Percentiles rank a stretch among this genome's conserved stretches.
Evolutionary conservation across 2,797 vertebrate genomes (phyloP).

Genomic region (Ambastaia sidthimunki): DNA sequence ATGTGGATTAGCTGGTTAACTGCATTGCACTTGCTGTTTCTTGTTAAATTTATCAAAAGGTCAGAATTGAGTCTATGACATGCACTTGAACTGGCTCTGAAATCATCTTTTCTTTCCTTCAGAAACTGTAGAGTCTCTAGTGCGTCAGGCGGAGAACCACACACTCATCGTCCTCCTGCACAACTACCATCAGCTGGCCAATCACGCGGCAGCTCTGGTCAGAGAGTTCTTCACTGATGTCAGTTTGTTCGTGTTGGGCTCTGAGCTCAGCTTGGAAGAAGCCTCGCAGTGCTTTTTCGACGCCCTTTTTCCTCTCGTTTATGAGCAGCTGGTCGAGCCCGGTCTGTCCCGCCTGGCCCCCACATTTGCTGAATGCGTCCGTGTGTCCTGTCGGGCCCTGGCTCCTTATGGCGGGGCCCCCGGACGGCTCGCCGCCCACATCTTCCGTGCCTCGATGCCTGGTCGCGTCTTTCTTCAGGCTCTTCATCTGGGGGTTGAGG

Average conservation of each 20-base stretch:
- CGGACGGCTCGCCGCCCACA: constrained; percentile 71
- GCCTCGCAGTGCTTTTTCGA: constrained; percentile 85
- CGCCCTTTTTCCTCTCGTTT: constrained; percentile 84
- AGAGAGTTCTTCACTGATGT: constrained; percentile 86
- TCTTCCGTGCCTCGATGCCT: constrained; percentile 75
- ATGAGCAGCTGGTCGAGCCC: constrained; percentile 80
- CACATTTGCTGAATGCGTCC: constrained; percentile 81
- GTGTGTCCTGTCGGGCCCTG: constrained; percentile 67
- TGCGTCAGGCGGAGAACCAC: constrained; percentile 84
- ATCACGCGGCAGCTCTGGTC: constrained; percentile 67
- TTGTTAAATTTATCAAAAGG: not conserved
- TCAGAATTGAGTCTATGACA: not conserved
- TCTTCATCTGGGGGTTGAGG: constrained; percentile 87
- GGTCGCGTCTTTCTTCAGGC: constrained; percentile 85
- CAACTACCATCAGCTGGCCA: constrained; percentile 76
- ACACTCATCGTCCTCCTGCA: constrained; percentile 78
- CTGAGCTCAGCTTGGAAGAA: constrained; percentile 79
- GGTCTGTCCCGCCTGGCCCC: constrained; percentile 70
- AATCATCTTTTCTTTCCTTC: constrained; percentile 57
- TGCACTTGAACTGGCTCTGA: not conserved
- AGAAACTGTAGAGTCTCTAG: constrained; percentile 85
- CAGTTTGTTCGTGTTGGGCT: constrained; percentile 85
- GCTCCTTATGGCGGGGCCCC: constrained; percentile 79
- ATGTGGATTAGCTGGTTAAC: too few relatives aligned
- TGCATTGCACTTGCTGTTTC: too few relatives aligned